Conservation (phyloP, 23 tunicate genomes). For the Diplosoma virens region DNA sequence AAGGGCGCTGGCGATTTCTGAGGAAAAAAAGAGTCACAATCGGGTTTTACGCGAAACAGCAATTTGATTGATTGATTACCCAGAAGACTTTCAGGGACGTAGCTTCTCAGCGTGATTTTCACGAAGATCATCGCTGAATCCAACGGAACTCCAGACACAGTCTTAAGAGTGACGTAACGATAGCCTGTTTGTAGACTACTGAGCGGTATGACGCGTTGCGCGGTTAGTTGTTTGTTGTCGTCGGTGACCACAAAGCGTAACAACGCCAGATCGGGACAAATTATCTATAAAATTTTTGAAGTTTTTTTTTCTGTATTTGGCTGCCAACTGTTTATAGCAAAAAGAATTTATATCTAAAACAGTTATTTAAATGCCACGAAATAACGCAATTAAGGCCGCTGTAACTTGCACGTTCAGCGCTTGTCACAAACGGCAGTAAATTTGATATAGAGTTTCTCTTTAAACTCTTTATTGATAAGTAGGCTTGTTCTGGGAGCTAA, state of each 20-base stretch:
- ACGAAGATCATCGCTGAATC: constrained; percentile 69
- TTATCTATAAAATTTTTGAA: too few species aligned
- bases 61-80: constrained; percentile 28
- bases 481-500: too few species aligned
- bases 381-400: too few species aligned
- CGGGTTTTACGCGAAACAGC: not conserved
- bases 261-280: constrained; percentile 79
- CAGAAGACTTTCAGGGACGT: constrained; percentile 74
- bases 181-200: constrained; percentile 83
- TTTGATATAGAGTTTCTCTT: too few species aligned
- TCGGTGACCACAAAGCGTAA: constrained; percentile 76
- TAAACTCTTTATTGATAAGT: too few species aligned
- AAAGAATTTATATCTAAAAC: too few species aligned
- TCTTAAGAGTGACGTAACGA: constrained; percentile 55
- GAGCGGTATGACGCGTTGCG: constrained; percentile 75
- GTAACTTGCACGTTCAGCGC: too few species aligned
- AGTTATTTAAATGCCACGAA: too few species aligned
- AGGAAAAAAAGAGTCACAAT: not conserved
- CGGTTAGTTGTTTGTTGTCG: constrained; percentile 68
- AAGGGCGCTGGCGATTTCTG: constrained; percentile 75
- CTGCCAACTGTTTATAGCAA: too few species aligned
- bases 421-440: too few species aligned
- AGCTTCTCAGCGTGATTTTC: constrained; percentile 67
- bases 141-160: constrained; percentile 40
- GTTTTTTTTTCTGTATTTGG: too few species aligned